Evolutionary conservation across 2,888 invertebrate species (phyloP).

Genomic region (Eristalis intricaria): DNA sequence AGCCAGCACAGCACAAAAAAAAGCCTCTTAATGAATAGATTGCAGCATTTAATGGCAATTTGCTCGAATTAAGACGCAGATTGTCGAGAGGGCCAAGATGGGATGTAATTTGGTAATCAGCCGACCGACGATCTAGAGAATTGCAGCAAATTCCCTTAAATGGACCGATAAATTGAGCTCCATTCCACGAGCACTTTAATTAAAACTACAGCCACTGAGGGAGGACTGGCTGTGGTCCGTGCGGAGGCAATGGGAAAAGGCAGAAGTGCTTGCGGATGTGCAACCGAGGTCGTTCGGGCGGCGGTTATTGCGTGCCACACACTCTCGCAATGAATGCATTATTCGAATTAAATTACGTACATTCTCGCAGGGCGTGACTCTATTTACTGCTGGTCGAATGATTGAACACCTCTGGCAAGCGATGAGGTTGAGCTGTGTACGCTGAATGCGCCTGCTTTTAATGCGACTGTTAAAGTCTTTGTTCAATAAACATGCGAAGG

Average conservation of each 20-base stretch:
- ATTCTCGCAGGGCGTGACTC: neutral
- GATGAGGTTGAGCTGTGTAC: no score
- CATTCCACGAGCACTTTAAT: constrained; percentile 39
- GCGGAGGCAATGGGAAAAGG: constrained; percentile 24
- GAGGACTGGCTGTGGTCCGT: neutral
- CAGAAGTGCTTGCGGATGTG: constrained; percentile 8
- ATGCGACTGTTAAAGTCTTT: no score
- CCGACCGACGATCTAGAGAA: neutral
- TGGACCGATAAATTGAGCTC: constrained; percentile 36
- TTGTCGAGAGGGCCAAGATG: constrained; percentile 2
- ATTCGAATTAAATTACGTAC: constrained; percentile 10
- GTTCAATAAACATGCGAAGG: no score
- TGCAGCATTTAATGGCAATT: constrained; percentile 70
- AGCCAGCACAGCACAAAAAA: neutral
- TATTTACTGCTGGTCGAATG: neutral
- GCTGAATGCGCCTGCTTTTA: no score
- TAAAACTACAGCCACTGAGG: constrained; percentile 38
- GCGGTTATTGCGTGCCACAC: constrained; percentile 2
- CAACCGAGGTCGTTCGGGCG: neutral
- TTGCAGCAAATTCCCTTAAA: constrained; percentile 56
- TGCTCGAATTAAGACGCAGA: constrained; percentile 63
- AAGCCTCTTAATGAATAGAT: constrained; percentile 66
- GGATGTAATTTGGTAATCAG: constrained; percentile 47
- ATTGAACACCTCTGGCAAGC: no score
- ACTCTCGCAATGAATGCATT: constrained; percentile 8